A percentile compares a stretch with the other conserved stretches of the same genome.
These are phyloP conservation scores for Nysson spinosus DNA, from an alignment of 2,888 invertebrate genomes.

Conservation along the genomic window DNA sequence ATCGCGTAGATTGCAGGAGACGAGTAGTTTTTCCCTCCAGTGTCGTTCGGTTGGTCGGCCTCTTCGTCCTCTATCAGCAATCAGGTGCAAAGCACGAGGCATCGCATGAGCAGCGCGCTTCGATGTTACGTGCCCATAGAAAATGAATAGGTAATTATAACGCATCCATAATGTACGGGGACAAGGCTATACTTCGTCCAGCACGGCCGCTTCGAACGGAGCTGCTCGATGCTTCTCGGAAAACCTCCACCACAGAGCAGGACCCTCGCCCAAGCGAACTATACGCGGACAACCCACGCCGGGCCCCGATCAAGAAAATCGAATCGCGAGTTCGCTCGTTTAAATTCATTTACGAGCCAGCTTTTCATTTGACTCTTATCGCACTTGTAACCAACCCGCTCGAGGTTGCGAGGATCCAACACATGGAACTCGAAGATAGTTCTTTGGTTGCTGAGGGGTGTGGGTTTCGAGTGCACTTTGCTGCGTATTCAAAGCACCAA, in stretches of 20 bases:
- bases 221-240: constrained; percentile 39
- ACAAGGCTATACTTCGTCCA: constrained; percentile 42
- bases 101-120: constrained; percentile 59
- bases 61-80: constrained; percentile 60
- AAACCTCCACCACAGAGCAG: constrained; percentile 17
- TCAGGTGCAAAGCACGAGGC: constrained; percentile 64
- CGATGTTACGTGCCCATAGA: constrained; percentile 68
- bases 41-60: constrained; percentile 11
- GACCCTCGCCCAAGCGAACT: not conserved
- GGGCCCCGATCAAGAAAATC: constrained; percentile 1
- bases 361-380: constrained; percentile 22
- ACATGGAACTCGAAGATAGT: constrained; percentile 25
- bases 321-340: constrained; percentile 37
- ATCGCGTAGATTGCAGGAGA: constrained; percentile 5
- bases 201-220: constrained; percentile 9
- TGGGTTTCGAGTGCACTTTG: too few species aligned
- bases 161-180: constrained; percentile 67
- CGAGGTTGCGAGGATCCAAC: constrained; percentile 31
- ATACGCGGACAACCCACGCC: constrained; percentile 6
- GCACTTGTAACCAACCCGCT: constrained; percentile 7
- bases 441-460: constrained; percentile 6
- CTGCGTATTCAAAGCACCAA: too few species aligned
- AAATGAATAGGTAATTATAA: constrained; percentile 73
- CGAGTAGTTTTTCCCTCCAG: not conserved
- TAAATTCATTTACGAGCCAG: constrained; percentile 37